Conservation (phyloP, 1,140 invertebrate genomes). For the Saxidomus purpurata region DNA sequence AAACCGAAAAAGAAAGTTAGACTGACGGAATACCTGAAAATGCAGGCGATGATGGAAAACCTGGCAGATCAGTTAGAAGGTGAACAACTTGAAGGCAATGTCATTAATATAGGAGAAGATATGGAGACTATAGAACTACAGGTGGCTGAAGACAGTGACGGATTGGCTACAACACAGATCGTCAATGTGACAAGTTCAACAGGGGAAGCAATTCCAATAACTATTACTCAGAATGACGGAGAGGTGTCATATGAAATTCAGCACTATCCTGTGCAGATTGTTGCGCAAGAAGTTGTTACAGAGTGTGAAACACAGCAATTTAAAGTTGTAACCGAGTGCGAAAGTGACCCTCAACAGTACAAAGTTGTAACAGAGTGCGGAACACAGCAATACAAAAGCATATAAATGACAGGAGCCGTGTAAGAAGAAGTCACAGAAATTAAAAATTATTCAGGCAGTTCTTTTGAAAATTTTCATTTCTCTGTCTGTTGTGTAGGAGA, state of each 20-base stretch:
- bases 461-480: no score
- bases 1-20: slow-evolving; percentile 69
- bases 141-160: slow-evolving; percentile 21
- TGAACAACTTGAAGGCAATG: neutral
- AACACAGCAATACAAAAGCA: no score
- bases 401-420: no score
- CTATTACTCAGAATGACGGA: slow-evolving; percentile 51
- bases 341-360: no score
- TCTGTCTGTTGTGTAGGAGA: no score
- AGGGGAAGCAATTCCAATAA: slow-evolving; percentile 58
- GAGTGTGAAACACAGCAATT: no score
- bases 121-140: slow-evolving; percentile 56
- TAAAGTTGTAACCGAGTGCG: no score
- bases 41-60: neutral
- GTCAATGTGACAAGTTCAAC: slow-evolving; percentile 45
- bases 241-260: slow-evolving; percentile 52
- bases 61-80: neutral
- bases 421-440: no score
- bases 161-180: slow-evolving; percentile 30
- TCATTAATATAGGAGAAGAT: slow-evolving; percentile 29
- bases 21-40: slow-evolving; percentile 60
- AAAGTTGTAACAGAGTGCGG: no score
- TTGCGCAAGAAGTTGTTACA: slow-evolving; percentile 37
- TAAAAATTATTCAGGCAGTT: no score
- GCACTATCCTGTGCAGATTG: slow-evolving; percentile 41